Evolutionary conservation across 2,797 vertebrate species (phyloP).

Genomic region (Linurgus olivaceus): DNA sequence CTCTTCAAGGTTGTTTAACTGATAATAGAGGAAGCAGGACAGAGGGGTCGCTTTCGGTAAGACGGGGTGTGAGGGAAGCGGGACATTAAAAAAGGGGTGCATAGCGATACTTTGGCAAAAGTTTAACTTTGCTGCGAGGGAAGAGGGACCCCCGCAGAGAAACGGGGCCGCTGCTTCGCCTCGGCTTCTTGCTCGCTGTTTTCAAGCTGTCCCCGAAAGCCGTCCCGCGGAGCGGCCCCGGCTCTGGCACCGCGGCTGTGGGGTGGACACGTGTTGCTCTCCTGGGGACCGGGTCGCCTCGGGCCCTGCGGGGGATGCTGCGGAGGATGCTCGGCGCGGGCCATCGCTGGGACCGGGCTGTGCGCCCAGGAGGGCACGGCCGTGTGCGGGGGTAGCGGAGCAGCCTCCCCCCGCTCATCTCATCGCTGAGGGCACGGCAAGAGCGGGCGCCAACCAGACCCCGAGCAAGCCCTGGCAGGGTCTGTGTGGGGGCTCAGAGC

Average conservation of each 20-base stretch:
- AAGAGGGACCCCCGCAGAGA: neutral
- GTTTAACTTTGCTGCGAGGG: neutral
- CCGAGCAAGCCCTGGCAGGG: neutral
- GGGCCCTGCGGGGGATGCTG: neutral
- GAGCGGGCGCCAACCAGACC: neutral
- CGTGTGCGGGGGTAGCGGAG: neutral
- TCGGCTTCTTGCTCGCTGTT: neutral
- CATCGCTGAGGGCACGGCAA: neutral
- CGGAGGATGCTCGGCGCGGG: neutral
- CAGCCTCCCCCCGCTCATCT: neutral
- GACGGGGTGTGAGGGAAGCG: neutral
- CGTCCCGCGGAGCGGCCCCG: neutral
- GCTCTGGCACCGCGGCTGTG: neutral
- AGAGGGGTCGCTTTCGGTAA: neutral
- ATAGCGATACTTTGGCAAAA: neutral
- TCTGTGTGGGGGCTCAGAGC: neutral
- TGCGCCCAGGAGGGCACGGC: neutral
- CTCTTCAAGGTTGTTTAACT: neutral
- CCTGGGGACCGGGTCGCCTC: neutral
- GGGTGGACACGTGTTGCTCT: neutral
- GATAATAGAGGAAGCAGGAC: neutral
- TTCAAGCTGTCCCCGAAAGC: neutral
- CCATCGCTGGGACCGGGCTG: neutral
- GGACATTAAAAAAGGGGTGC: rapidly evolving
- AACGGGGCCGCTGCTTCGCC: neutral